Conservation (phyloP, 2,797 vertebrate species). For the Rhynchonycteris naso region DNA sequence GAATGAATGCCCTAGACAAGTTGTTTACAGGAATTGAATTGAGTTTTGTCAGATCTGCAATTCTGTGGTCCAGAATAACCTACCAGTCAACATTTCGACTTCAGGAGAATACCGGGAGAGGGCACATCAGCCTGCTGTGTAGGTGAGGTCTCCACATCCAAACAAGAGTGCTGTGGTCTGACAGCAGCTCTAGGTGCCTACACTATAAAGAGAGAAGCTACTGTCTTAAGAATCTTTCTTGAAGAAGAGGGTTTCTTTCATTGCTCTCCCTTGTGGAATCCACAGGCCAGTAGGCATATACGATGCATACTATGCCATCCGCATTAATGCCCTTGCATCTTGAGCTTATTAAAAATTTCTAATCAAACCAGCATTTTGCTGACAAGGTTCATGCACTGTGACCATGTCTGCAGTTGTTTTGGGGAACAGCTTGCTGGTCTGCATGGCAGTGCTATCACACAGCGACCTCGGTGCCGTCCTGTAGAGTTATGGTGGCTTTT, state of each 20-base stretch:
- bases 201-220: background rate
- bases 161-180: background rate
- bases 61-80: background rate
- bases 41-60: background rate
- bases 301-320: background rate
- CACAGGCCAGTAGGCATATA: background rate
- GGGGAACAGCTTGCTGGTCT: conserved; percentile 33
- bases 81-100: background rate
- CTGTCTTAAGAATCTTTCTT: background rate
- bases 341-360: conserved; percentile 53
- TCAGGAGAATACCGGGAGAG: background rate
- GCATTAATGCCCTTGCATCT: conserved; percentile 42
- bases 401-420: conserved; percentile 29
- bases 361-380: conserved; percentile 59
- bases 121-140: fast-evolving
- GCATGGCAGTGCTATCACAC: background rate
- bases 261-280: background rate
- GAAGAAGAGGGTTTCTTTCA: background rate
- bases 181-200: background rate
- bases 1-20: background rate
- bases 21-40: background rate
- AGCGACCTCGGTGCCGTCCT: background rate
- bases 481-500: background rate
- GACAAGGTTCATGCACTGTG: conserved; percentile 22
- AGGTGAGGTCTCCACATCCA: background rate